These are phyloP conservation scores for Mesocricetus auratus DNA, from an alignment of 2,113 vertebrate species.

Conservation along the genomic window DNA sequence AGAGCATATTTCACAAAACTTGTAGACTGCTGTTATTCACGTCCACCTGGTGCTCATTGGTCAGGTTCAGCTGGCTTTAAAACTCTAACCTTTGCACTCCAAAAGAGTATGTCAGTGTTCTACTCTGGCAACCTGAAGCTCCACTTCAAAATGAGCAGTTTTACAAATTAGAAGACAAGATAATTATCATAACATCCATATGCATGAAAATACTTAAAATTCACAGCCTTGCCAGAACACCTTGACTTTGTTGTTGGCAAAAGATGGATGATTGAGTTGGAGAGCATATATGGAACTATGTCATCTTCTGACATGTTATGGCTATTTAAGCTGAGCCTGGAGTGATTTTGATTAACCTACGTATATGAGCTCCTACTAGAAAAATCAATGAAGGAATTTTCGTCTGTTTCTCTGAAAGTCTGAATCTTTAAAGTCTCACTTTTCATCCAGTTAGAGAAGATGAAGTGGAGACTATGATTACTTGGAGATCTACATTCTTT, in stretches of 20 bases:
- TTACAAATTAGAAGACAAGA: slow-evolving; percentile 39
- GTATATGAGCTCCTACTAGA: background rate
- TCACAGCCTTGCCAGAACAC: background rate
- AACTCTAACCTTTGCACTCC: background rate
- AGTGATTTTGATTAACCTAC: slow-evolving; percentile 48
- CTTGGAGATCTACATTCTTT: slow-evolving; percentile 58
- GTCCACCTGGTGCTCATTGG: background rate
- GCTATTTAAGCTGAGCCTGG: slow-evolving; percentile 52
- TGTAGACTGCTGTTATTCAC: background rate
- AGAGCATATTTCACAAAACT: background rate
- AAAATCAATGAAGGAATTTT: slow-evolving; percentile 23
- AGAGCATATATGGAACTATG: background rate
- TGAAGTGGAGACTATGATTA: slow-evolving; percentile 3
- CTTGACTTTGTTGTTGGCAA: slow-evolving; percentile 30
- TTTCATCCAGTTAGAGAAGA: slow-evolving; percentile 50
- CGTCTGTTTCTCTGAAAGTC: slow-evolving; percentile 64
- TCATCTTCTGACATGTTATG: slow-evolving; percentile 9
- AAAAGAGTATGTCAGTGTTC: background rate
- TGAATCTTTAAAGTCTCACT: slow-evolving; percentile 44
- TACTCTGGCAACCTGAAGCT: background rate
- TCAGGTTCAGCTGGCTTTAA: slow-evolving; percentile 27
- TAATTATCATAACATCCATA: slow-evolving; percentile 46
- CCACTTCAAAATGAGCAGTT: slow-evolving; percentile 36
- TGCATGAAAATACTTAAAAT: slow-evolving; percentile 12
- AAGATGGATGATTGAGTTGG: slow-evolving; percentile 2